These are phyloP conservation scores for Parazoanthus swiftii DNA, from an alignment of 92 coral and sea anemone genomes.

Conservation along the genomic window DNA sequence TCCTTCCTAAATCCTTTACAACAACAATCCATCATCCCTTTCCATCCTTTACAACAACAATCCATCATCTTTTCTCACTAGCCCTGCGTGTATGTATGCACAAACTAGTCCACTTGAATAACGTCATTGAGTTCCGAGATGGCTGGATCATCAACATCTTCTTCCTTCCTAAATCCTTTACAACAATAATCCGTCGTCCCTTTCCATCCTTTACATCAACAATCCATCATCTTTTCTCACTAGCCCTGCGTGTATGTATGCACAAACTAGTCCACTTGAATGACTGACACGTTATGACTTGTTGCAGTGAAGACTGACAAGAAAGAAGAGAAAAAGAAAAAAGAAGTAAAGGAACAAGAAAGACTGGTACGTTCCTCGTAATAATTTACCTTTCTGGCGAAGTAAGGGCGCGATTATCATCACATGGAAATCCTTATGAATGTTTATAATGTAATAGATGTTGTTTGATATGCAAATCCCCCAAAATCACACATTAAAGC, in stretches of 20 bases:
- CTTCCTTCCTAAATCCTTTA: no score
- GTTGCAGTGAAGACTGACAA: conserved; percentile 82
- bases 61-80: no score
- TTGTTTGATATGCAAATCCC: no score
- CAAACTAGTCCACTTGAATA: not conserved
- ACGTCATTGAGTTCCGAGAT: not conserved
- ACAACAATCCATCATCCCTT: not conserved
- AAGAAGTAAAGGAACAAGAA: conserved; percentile 88
- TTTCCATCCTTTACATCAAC: no score
- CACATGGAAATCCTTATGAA: not conserved
- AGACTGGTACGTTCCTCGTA: conserved; percentile 57
- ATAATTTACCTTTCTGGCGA: not conserved
- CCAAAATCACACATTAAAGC: not conserved
- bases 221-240: no score
- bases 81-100: not conserved
- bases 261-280: not conserved
- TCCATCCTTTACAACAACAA: no score
- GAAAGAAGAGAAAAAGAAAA: conserved; percentile 87
- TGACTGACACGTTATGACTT: not conserved
- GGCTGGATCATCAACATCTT: no score
- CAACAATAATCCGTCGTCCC: no score
- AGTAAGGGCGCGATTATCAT: not conserved
- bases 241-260: not conserved
- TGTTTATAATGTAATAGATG: not conserved
- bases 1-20: not conserved